Base-by-base conservation (phyloP, 2,797 vertebrate genomes). In the Philypnodon macrostomus region DNA sequence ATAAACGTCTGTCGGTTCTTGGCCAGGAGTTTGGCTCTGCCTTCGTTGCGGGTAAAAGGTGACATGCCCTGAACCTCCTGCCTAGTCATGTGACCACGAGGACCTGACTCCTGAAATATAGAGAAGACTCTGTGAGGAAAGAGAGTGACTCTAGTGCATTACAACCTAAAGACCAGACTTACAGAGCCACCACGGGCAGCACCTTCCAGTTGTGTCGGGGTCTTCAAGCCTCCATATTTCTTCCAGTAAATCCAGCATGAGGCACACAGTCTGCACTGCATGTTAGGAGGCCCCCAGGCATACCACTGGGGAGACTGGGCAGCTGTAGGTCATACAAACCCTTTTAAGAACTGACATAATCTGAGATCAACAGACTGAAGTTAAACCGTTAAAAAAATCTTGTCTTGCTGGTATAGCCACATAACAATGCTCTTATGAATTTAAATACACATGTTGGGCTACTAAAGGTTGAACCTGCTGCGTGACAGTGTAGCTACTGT, bases 201-300 rank as follows among this genome's bases (percentile, higher is more conserved):
- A 2, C 94, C 94, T 75, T 97, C 95, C 41, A 96, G 89, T 75
- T 96, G 93, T 1, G 94, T 97, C 8, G 94, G 95, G 11, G 94
- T 97, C 89, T 97, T 97, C 53, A 97, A 85, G 31, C 95, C 95
- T 2, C 95, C 95, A 0, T 96, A 96, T 38, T 96, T 97, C 86
- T 97, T 97, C 95, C 95, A 97, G 85, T 97, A 97, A 84, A 95
- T 95, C 94, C 95, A 97, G 65, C 94, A 97, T 16, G 95, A 94
- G 45, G 94, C 92, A 9, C 94, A 97, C 1, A 97, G 92, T 42
- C 94, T 85, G 75, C 95, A 97, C 62, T 97, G 95, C 95, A 97
- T 96, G 85, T 95, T 96, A 47, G 95, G 94, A 19, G 95, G 95
- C 0, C 95, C 95, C 95, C 95, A 97, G 47, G 95, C 93, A 1